Evolutionary conservation across 2,113 vertebrate genomes (phyloP), one percentile per base, ranked within the genome.

Genomic region (Eulemur macaco): DNA sequence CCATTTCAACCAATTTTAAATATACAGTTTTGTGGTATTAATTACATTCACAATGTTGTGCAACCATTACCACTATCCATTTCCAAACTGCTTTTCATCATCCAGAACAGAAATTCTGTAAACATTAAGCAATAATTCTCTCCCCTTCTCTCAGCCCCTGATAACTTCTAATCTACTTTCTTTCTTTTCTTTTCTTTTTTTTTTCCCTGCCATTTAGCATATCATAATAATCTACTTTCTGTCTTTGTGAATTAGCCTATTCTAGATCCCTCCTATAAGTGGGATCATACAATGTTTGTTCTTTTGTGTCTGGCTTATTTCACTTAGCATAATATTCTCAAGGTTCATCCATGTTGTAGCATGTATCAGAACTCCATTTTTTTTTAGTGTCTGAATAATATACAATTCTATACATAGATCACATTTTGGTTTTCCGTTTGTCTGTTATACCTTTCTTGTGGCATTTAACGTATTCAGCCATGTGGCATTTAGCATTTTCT

Each of bases 291-390:
- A 37, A 29, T 80, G 52, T 87, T 80, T 95, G 45, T 77, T 42
- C 45, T 69, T 89, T 87, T 47, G 17, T 95, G 25, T 52, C 29
- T 91, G 56, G 29, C 20, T 71, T 91, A 50, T 74, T 96, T 97
- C 50, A 39, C 54, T 94, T 87, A 78, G 39, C 73, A 52, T 91
- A 76, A 68, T 60, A 83, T 64, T 96, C 95, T 82, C 12, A 60
- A 52, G 77, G 29, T 88, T 81, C 3, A 29, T n/a, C 17, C n/a
- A 74, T 29, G 6, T 88, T 76, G 27, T 34, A 81, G 25, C 13
- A 63, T 74, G 14, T 87, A 58, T 95, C 47, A 52, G 47, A 85
- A 74, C 42, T 31, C 9, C 11, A n/a, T 87, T 83, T 23, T 39
- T 39, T 92, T 63, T 82, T 84, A 68, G 45, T 74, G n/a, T 15